Evolutionary conservation across 2,797 vertebrate species (phyloP).

Genomic region (Leucoraja ocellata): DNA sequence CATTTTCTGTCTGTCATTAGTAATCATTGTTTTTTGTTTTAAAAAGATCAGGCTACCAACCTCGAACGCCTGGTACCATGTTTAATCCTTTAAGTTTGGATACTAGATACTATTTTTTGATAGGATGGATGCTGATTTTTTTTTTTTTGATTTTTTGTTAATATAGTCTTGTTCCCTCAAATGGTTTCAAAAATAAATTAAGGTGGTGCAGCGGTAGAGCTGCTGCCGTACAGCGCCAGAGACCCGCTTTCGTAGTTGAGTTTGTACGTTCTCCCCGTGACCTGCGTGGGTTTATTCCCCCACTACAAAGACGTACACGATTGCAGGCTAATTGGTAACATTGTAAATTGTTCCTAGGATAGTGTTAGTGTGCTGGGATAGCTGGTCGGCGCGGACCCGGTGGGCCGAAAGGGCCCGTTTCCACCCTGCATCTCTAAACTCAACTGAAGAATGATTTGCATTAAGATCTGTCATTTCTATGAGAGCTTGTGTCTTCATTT

Average conservation of each 20-base stretch:
- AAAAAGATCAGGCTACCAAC: background rate
- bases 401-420: too few relatives aligned
- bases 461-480: background rate
- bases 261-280: too few relatives aligned
- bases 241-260: too few relatives aligned
- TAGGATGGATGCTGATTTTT: background rate
- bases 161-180: background rate
- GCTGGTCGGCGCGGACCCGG: too few relatives aligned
- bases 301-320: too few relatives aligned
- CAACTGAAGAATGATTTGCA: too few relatives aligned
- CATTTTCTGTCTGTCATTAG: background rate
- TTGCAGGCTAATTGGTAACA: too few relatives aligned
- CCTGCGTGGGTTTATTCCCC: too few relatives aligned
- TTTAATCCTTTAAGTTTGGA: background rate
- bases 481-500: background rate
- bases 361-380: too few relatives aligned
- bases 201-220: too few relatives aligned
- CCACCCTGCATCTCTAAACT: background rate
- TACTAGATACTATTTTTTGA: background rate
- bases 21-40: background rate
- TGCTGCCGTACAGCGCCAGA: too few relatives aligned
- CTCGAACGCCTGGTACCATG: background rate
- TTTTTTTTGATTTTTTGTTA: background rate
- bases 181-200: background rate
- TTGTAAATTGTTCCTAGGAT: too few relatives aligned